Evolutionary conservation across 1,140 invertebrate genomes (phyloP).

Genomic region (Octopus bimaculoides): DNA sequence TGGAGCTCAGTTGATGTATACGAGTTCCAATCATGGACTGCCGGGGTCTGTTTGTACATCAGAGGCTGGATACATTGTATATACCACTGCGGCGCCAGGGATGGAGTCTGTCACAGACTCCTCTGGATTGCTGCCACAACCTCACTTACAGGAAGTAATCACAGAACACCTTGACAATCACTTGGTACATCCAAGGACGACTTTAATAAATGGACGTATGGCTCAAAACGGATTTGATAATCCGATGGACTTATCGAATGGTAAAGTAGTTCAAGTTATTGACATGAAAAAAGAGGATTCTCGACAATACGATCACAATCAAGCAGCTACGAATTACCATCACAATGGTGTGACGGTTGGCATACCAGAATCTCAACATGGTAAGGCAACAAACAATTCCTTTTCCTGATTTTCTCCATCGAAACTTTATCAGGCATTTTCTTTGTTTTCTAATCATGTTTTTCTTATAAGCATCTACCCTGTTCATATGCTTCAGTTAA

Average conservation of each 20-base stretch:
- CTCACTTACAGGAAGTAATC: not conserved
- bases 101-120: not conserved
- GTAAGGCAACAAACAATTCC: not conserved
- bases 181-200: slow-evolving; percentile 7
- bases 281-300: slow-evolving; percentile 7
- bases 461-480: too few relatives aligned
- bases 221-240: slow-evolving; percentile 13
- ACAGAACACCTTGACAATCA: not conserved
- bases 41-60: not conserved
- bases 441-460: too few relatives aligned
- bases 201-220: slow-evolving; percentile 6
- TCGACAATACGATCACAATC: not conserved
- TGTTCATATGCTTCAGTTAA: too few relatives aligned
- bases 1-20: slow-evolving; percentile 9
- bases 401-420: too few relatives aligned
- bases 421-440: too few relatives aligned
- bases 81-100: not conserved
- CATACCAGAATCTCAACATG: not conserved
- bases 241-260: slow-evolving; percentile 11
- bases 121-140: not conserved
- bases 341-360: slow-evolving; percentile 7
- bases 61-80: slow-evolving; percentile 6
- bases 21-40: not conserved
- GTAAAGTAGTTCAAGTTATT: slow-evolving; percentile 9
- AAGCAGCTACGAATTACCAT: not conserved